A percentile compares a stretch with the other conserved stretches of the same genome.
Evolutionary conservation across 2,797 vertebrate genomes (phyloP).

Genomic region (Dryobates pubescens): DNA sequence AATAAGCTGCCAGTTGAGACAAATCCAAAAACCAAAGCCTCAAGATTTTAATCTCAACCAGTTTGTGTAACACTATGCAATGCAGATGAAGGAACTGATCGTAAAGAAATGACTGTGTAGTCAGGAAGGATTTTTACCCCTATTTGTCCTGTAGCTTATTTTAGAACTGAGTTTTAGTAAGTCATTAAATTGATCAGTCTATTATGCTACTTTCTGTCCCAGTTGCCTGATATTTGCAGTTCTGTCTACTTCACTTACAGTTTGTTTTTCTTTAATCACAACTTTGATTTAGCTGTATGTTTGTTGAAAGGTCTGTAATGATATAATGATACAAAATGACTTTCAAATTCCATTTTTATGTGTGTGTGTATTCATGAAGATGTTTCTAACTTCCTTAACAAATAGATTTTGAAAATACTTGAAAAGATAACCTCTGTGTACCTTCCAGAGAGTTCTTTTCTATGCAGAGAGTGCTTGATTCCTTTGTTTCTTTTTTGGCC

Average conservation of each 20-base stretch:
- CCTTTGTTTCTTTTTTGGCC: not conserved
- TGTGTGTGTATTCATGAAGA: not conserved
- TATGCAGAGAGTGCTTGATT: not conserved
- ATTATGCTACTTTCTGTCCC: not conserved
- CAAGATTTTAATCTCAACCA: conserved; percentile 17
- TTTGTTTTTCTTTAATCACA: conserved; percentile 18
- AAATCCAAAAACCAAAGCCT: not conserved
- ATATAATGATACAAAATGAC: not conserved
- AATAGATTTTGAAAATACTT: not conserved
- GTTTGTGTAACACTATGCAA: not conserved
- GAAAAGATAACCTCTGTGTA: not conserved
- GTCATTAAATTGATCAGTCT: conserved; percentile 13
- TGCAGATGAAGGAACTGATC: conserved; percentile 16
- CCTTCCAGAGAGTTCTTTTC: not conserved
- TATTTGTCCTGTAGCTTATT: conserved; percentile 26
- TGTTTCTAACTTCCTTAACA: not conserved
- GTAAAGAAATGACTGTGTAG: not conserved
- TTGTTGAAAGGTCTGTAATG: not conserved
- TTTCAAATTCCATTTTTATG: not conserved
- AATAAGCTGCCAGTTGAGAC: conserved; percentile 42
- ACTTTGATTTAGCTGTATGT: not conserved
- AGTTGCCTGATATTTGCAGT: not conserved
- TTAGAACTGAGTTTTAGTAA: conserved; percentile 8
- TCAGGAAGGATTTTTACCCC: conserved; percentile 32
- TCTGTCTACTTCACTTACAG: conserved; percentile 20